A percentile compares a stretch with the other conserved stretches of the same genome.
These are phyloP conservation scores for Rhagonycha fulva DNA, from an alignment of 2,888 invertebrate species.

Conservation along the genomic window DNA sequence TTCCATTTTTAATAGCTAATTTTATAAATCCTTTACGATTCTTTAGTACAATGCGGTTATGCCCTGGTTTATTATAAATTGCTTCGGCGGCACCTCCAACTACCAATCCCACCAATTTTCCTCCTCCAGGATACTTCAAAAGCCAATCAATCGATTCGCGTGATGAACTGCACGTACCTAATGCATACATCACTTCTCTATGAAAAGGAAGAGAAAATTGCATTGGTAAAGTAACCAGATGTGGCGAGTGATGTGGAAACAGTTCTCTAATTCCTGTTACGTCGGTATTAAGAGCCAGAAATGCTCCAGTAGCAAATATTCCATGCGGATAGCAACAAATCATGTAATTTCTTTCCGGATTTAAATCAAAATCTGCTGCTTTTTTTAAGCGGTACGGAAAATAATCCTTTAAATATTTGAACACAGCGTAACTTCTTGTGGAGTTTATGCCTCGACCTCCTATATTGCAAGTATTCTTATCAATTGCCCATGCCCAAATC, in stretches of 20 bases:
- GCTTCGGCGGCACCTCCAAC: constrained; percentile 92
- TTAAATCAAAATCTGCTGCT: constrained; percentile 81
- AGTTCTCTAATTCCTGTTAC: constrained; percentile 56
- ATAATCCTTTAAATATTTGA: constrained; percentile 78
- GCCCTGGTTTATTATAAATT: constrained; percentile 77
- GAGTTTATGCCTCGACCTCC: constrained; percentile 54
- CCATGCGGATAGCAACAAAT: constrained; percentile 93
- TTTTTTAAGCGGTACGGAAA: constrained; percentile 88
- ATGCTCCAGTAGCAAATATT: constrained; percentile 74
- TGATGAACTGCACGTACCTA: constrained; percentile 64
- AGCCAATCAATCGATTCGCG: constrained; percentile 69
- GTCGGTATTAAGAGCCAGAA: constrained; percentile 78
- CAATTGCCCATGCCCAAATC: constrained; percentile 64
- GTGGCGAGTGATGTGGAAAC: constrained; percentile 58
- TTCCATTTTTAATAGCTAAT: constrained; percentile 59
- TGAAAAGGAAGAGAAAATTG: constrained; percentile 75
- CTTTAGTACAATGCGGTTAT: constrained; percentile 73
- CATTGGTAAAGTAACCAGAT: constrained; percentile 62
- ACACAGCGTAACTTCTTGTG: constrained; percentile 67
- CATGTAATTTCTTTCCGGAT: constrained; percentile 80
- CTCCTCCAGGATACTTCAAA: constrained; percentile 59
- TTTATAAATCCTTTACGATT: constrained; percentile 67
- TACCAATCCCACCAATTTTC: constrained; percentile 72
- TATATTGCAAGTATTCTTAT: constrained; percentile 65
- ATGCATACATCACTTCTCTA: constrained; percentile 66